These are phyloP conservation scores for Ormyrus pomaceus DNA, from an alignment of 2,888 invertebrate species.

Conservation along the genomic window DNA sequence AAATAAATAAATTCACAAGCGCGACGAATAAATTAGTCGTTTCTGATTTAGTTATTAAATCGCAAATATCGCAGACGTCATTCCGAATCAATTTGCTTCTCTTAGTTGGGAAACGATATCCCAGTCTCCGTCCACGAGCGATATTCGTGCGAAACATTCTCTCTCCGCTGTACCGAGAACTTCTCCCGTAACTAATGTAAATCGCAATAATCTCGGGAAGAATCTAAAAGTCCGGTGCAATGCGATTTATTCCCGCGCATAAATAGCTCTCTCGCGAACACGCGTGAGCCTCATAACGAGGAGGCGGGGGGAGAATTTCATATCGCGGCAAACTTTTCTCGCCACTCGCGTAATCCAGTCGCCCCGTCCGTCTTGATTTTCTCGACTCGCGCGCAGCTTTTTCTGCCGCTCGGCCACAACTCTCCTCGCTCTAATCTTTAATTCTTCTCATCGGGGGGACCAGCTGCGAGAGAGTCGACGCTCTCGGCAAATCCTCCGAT, in stretches of 20 bases:
- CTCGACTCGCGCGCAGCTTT: background rate
- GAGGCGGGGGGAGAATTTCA: slow-evolving; percentile 25
- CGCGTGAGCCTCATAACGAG: background rate
- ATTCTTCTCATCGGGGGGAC: slow-evolving; percentile 17
- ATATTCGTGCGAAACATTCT: background rate
- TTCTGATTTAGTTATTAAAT: background rate
- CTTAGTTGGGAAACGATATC: background rate
- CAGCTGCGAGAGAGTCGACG: background rate
- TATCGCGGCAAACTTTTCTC: slow-evolving; percentile 30
- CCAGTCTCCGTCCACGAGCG: background rate
- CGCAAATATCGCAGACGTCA: slow-evolving; percentile 1
- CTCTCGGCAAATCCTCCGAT: slow-evolving; percentile 30
- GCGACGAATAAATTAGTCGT: background rate
- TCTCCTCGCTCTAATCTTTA: slow-evolving; percentile 43
- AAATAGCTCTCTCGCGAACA: slow-evolving; percentile 15
- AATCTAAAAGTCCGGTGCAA: slow-evolving; percentile 37
- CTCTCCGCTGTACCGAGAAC: background rate
- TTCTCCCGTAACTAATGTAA: slow-evolving; percentile 34
- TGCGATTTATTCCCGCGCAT: slow-evolving; percentile 29
- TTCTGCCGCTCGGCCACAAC: background rate
- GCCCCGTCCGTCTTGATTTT: slow-evolving; percentile 44
- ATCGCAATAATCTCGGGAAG: slow-evolving; percentile 35
- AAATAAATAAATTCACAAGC: background rate
- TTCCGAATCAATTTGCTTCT: slow-evolving; percentile 10
- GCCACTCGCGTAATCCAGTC: slow-evolving; percentile 23